A percentile compares a stretch with the other conserved stretches of the same genome.
Evolutionary conservation across 2,888 invertebrate genomes (phyloP).

Genomic region (Alcis repandata): DNA sequence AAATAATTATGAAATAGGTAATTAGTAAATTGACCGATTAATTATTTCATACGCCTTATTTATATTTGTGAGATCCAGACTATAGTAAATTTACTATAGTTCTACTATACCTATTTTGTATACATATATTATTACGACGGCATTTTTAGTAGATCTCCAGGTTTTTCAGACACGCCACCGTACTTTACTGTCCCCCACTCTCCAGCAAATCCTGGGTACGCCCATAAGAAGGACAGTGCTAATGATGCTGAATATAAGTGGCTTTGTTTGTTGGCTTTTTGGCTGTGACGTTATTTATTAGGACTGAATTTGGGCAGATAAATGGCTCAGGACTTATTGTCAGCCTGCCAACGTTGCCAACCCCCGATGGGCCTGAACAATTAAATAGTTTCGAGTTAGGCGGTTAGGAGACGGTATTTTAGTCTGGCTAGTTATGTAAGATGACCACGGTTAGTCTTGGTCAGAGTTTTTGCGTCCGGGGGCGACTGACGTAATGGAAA

Average conservation of each 20-base stretch:
- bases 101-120: too few species aligned
- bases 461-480: too few species aligned
- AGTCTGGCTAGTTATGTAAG: neutral
- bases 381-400: conserved; percentile 40
- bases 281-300: conserved; percentile 66
- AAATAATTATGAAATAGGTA: too few species aligned
- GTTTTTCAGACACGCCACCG: neutral
- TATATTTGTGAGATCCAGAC: too few species aligned
- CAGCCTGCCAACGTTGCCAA: conserved; percentile 38
- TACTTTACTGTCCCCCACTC: neutral
- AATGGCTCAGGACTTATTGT: conserved; percentile 53
- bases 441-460: too few species aligned
- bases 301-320: conserved; percentile 59
- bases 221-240: conserved; percentile 30
- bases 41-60: too few species aligned
- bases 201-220: conserved; percentile 36
- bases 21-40: too few species aligned
- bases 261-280: conserved; percentile 70
- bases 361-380: conserved; percentile 20
- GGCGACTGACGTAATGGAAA: too few species aligned
- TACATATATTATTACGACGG: too few species aligned
- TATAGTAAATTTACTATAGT: too few species aligned
- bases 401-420: too few species aligned
- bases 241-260: conserved; percentile 65
- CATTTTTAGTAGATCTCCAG: too few species aligned